Conservation (phyloP, 2,888 invertebrate species). For the Cepaea hortensis region DNA sequence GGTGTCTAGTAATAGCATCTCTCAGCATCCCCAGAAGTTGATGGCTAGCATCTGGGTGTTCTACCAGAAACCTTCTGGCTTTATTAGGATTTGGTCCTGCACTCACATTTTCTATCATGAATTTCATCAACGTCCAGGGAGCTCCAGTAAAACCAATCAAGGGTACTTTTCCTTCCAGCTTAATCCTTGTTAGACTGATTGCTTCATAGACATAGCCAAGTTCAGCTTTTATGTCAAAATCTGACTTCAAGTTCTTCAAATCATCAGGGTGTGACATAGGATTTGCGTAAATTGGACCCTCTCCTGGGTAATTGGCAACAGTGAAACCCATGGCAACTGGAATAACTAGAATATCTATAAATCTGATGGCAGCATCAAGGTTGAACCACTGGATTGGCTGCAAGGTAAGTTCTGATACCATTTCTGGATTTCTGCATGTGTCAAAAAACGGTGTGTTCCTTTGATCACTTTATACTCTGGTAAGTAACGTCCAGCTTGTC, state of each 20-base stretch:
- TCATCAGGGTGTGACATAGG: conserved; percentile 87
- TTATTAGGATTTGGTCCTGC: conserved; percentile 74
- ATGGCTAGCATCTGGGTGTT: conserved; percentile 86
- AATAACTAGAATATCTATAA: conserved; percentile 96
- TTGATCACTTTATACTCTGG: conserved; percentile 89
- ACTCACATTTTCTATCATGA: conserved; percentile 98
- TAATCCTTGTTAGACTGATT: conserved; percentile 92
- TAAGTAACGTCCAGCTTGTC: conserved; percentile 96
- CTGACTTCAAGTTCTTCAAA: conserved; percentile 81
- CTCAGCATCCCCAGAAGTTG: conserved; percentile 86
- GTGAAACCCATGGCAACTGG: conserved; percentile 89
- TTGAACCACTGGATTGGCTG: conserved; percentile 91
- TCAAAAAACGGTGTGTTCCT: conserved; percentile 92
- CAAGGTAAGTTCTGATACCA: conserved; percentile 94
- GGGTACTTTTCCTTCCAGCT: conserved; percentile 92
- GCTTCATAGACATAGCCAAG: conserved; percentile 94
- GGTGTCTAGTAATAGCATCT: conserved; percentile 88
- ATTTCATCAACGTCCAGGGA: conserved; percentile 98
- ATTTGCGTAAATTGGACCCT: conserved; percentile 93
- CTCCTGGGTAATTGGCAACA: conserved; percentile 92
- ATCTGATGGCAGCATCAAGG: conserved; percentile 98
- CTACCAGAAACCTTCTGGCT: conserved; percentile 91
- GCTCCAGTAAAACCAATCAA: conserved; percentile 96
- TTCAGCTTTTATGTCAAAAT: conserved; percentile 78
- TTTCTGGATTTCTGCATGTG: conserved; percentile 90